Percentiles rank a stretch among this genome's conserved stretches.
phyloP scores from a whole-genome alignment of 2,113 vertebrate genomes.

The Helogale parvula region DNA sequence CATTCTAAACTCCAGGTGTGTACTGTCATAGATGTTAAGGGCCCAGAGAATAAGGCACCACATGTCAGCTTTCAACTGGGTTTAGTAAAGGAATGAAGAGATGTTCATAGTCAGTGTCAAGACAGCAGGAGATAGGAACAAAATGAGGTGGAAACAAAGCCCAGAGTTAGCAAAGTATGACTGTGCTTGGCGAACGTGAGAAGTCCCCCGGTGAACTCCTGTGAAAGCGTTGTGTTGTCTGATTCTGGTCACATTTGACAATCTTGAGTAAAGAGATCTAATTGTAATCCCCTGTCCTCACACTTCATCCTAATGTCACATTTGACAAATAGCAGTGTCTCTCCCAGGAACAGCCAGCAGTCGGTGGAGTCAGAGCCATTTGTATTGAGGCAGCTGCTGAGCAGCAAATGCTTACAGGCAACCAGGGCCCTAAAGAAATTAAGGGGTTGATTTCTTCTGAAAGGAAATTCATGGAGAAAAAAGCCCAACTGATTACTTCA shows the following conservation, averaged over 20 bases:
- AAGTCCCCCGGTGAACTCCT: neutral
- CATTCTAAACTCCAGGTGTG: neutral
- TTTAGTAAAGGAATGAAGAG: neutral
- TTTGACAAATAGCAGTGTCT: neutral
- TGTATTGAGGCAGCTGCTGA: neutral
- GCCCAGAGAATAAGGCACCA: neutral
- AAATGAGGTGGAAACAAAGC: neutral
- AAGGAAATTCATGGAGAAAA: neutral
- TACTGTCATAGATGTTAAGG: neutral
- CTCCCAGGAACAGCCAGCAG: neutral
- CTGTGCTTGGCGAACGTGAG: neutral
- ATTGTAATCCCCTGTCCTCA: neutral
- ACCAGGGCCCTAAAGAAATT: neutral
- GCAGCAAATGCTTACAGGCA: neutral
- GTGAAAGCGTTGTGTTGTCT: neutral
- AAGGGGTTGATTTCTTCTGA: neutral
- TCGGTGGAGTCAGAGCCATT: neutral
- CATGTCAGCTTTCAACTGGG: neutral
- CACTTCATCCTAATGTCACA: neutral
- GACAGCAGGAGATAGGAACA: neutral
- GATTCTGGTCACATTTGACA: conserved; percentile 16
- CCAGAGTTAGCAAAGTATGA: neutral
- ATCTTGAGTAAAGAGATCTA: neutral
- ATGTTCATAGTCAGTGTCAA: neutral
- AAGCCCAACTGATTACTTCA: neutral